Base-by-base conservation (phyloP, 1,140 invertebrate species). In the Phthorimaea operculella region DNA sequence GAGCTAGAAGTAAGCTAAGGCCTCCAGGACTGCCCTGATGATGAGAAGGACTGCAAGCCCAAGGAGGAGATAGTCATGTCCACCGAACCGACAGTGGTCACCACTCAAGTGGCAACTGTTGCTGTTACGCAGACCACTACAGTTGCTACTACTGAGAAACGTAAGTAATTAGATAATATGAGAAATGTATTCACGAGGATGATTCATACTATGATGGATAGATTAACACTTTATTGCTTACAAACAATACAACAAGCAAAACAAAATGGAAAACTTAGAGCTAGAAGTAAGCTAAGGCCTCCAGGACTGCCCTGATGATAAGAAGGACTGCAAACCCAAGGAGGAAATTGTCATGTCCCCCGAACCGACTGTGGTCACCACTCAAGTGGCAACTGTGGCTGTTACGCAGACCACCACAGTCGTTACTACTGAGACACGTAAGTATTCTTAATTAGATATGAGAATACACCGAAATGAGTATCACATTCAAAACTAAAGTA, bases 261-360 rank as follows among this genome's bases (percentile, higher is more conserved):
- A n/a, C n/a, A n/a, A n/a, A n/a, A n/a, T n/a, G n/a, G n/a, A n/a
- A n/a, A n/a, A n/a, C n/a, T n/a, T n/a, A n/a, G n/a, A n/a, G n/a
- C n/a, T n/a, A n/a, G n/a, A n/a, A n/a, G n/a, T n/a, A n/a, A n/a
- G 95, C 79, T 90, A 97, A 73, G 94, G 94, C 0, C 79, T 95
- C 0, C 87, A 90, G 60, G 91, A 97, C 70, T 97, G 95, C 75
- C 90, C 90, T 1, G 93, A 95, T 79, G 95, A 97, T 80, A 94
- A 97, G 79, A 76, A 85, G 2, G 83, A 90, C 55, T 96, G 94
- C 71, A 11, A 68, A 76, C 39, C 83, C 85, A 4, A 6, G 33
- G 70, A 74, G 16, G 52, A 54, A 1, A 60, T 60, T 0, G 58
- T 74, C 2, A 52, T 66, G 33, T 7, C 33, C 33, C 16, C 47